Percentiles rank a stretch among this genome's conserved stretches.
Evolutionary conservation across 1,140 invertebrate species (phyloP).

Genomic region (Centruroides vittatus): DNA sequence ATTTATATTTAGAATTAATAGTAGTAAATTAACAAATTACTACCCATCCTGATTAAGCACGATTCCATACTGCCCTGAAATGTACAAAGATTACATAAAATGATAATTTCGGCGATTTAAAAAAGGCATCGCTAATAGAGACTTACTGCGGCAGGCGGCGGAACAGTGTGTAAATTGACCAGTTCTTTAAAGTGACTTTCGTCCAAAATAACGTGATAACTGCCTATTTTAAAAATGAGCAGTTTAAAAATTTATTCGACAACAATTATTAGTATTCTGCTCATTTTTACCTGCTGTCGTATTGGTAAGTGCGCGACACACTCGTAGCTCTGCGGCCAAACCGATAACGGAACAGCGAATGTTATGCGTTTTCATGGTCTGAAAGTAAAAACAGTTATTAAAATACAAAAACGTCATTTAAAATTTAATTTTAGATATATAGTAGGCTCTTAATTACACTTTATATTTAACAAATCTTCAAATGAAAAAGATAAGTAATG

Average conservation of each 20-base stretch:
- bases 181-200: constrained; percentile 77
- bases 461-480: too few species aligned
- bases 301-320: constrained; percentile 68
- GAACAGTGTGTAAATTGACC: constrained; percentile 53
- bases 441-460: too few species aligned
- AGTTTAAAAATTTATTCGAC: too few species aligned
- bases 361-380: constrained; percentile 31
- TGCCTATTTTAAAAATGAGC: constrained; percentile 23
- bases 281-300: constrained; percentile 43
- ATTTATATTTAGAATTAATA: too few species aligned
- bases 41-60: constrained; percentile 36
- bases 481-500: too few species aligned
- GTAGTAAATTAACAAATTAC: too few species aligned
- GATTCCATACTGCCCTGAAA: constrained; percentile 26
- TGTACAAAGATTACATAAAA: too few species aligned
- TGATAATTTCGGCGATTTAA: too few species aligned
- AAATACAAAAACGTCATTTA: too few species aligned
- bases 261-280: too few species aligned
- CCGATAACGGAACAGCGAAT: constrained; percentile 88
- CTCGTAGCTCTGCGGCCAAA: constrained; percentile 81
- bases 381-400: too few species aligned
- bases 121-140: constrained; percentile 2
- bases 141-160: constrained; percentile 61
- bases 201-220: constrained; percentile 75
- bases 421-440: too few species aligned